Base-by-base conservation (phyloP, 1,140 invertebrate species). In the Drosophila serrata region DNA sequence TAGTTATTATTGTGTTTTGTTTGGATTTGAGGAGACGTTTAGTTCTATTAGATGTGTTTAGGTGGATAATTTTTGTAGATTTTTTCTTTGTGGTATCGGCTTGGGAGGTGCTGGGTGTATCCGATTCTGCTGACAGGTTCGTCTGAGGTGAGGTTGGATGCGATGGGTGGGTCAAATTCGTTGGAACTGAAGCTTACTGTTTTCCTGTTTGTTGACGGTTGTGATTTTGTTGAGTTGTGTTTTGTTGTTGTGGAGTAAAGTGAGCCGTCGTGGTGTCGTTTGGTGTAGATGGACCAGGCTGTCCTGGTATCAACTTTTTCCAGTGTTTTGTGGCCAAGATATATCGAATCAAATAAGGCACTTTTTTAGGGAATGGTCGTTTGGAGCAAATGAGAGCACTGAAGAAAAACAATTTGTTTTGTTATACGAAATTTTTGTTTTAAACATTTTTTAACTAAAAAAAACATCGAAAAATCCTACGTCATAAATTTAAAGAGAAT, bases 11-110 rank as follows among this genome's bases (percentile, higher is more conserved):
- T 22, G 43, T 12, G 19, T 9, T 22, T 2, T 43, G 40, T 6
- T 43, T 17, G 9, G 17, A 12, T 24, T 22, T 45, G 2, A 45
- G 12, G 12, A 31, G n/a, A 19, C 27, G 27, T 13, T 51, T 33
- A 27, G 48, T 51, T 51, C 1, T 51, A 19, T 51, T 51, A 1
- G 48, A 33, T 17, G n/a, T 51, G 27, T 19, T 51, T 51, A 49
- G 6, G 1, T 27, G 48, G n/a, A 49, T 27, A 4, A 17, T 12
- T 51, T 31, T 51, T 3, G n/a, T 4, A 13, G 6, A 15, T 22
- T 45, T 45, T 12, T 45, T 45, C n/a, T 13, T 45, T 3, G 43
- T 15, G 19, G 19, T 6, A 11, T 15, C n/a, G n/a, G n/a, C n/a
- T n/a, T n/a, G n/a, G n/a, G n/a, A n/a, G 1, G 19, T 22, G 17